Conservation (phyloP, 2,888 invertebrate species). For the Coelogynopora nodosa region DNA sequence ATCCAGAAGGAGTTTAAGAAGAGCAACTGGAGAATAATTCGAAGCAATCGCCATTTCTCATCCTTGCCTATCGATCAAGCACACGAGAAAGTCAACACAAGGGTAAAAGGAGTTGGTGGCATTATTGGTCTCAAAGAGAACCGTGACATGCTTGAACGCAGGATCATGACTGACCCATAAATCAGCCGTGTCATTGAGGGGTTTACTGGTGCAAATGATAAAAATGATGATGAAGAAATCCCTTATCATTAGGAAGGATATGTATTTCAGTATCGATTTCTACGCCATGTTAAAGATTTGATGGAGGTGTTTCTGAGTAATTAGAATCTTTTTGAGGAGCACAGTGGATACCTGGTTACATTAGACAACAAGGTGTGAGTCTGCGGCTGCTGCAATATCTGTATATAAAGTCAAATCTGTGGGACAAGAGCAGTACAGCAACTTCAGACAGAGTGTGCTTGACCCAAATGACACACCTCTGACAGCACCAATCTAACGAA, state of each 20-base stretch:
- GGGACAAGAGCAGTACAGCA: slow-evolving; percentile 35
- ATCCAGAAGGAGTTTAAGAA: slow-evolving; percentile 32
- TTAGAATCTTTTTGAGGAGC: slow-evolving; percentile 40
- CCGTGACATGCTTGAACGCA: slow-evolving; percentile 38
- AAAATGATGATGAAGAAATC: slow-evolving; percentile 38
- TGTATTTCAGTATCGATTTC: slow-evolving; percentile 43
- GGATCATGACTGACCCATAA: slow-evolving; percentile 37
- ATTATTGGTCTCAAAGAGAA: slow-evolving; percentile 43
- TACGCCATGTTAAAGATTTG: slow-evolving; percentile 42
- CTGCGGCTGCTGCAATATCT: slow-evolving; percentile 35
- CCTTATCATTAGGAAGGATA: slow-evolving; percentile 45
- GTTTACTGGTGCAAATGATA: slow-evolving; percentile 38
- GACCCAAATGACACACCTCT: slow-evolving; percentile 41
- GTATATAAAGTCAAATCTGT: slow-evolving; percentile 8
- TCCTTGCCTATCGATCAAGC: slow-evolving; percentile 45
- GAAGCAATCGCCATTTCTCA: slow-evolving; percentile 43
- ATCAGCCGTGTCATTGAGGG: slow-evolving; percentile 38
- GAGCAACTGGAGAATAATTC: slow-evolving; percentile 44
- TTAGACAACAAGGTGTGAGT: slow-evolving; percentile 37
- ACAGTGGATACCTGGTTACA: slow-evolving; percentile 29
- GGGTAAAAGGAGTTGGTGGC: slow-evolving; percentile 45
- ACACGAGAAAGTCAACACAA: slow-evolving; percentile 45
- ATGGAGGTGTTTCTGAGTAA: slow-evolving; percentile 43
- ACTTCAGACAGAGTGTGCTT: slow-evolving; percentile 35
- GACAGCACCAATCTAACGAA: slow-evolving; percentile 40